Evolutionary conservation across 1,140 invertebrate species (phyloP).

Genomic region (Copidosoma floridanum): DNA sequence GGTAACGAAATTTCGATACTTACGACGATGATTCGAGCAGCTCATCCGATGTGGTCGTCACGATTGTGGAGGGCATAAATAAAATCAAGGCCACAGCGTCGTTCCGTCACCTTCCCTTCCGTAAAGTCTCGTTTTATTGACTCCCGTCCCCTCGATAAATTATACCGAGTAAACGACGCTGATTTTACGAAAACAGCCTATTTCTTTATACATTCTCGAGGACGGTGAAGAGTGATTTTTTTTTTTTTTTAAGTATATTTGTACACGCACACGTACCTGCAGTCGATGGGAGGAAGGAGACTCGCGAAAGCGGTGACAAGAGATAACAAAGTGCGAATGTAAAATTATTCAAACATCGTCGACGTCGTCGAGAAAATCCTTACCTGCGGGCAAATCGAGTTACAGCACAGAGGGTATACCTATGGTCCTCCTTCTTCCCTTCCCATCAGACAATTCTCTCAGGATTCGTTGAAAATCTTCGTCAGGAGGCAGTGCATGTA

Average conservation of each 20-base stretch:
- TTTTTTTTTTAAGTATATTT: constrained; percentile 26
- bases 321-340: constrained; percentile 33
- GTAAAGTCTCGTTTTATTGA: no score
- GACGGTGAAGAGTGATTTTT: constrained; percentile 24
- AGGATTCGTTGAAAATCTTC: no score
- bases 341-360: constrained; percentile 37
- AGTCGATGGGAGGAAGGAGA: no score
- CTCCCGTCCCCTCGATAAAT: constrained; percentile 23
- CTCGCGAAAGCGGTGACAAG: constrained; percentile 9
- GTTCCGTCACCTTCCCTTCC: no score
- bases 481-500: no score
- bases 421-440: constrained; percentile 1
- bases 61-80: no score
- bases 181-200: constrained; percentile 25
- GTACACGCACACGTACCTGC: no score
- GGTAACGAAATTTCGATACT: no score
- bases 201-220: constrained; percentile 21
- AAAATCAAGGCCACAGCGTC: no score
- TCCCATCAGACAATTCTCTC: not conserved
- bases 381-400: constrained; percentile 39
- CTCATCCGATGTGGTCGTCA: no score
- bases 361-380: constrained; percentile 35
- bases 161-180: constrained; percentile 20
- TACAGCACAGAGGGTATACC: no score
- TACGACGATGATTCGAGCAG: no score